A percentile compares a stretch with the other conserved stretches of the same genome.
Conservation (phyloP, 2,797 vertebrate species). For the Scleropages formosus region DNA sequence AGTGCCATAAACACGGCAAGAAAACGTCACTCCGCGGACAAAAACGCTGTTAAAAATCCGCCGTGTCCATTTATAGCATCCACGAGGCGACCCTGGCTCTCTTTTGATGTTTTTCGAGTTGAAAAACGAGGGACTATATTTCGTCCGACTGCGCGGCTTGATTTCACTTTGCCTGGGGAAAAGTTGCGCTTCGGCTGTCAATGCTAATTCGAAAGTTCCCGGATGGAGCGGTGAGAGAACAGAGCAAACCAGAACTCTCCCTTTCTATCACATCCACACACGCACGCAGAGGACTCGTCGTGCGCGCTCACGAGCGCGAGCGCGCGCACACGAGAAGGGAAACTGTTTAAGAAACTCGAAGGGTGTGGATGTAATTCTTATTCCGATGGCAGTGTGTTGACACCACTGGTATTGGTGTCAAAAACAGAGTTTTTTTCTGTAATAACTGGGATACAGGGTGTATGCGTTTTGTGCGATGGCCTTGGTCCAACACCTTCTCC, state of each 20-base stretch:
- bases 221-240: slow-evolving; percentile 77
- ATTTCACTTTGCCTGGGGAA: slow-evolving; percentile 87
- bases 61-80: slow-evolving; percentile 37
- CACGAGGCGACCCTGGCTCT: slow-evolving; percentile 31
- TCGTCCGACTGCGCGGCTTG: slow-evolving; percentile 84
- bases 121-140: slow-evolving; percentile 80
- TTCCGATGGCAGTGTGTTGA: neutral
- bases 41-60: slow-evolving; percentile 42
- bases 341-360: slow-evolving; percentile 41
- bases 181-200: slow-evolving; percentile 88
- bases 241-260: slow-evolving; percentile 49
- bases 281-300: slow-evolving; percentile 40
- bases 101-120: slow-evolving; percentile 62
- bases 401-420: too few relatives aligned
- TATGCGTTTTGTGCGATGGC: too few relatives aligned
- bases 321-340: slow-evolving; percentile 28
- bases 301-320: slow-evolving; percentile 54
- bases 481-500: too few relatives aligned
- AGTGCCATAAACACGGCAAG: slow-evolving; percentile 65
- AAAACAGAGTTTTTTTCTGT: too few relatives aligned
- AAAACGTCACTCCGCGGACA: slow-evolving; percentile 42
- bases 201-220: slow-evolving; percentile 88
- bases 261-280: slow-evolving; percentile 41
- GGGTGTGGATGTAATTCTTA: neutral
- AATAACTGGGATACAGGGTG: too few relatives aligned